Evolutionary conservation across 2,113 vertebrate species (phyloP).

Genomic region (Herpailurus yagouaroundi): DNA sequence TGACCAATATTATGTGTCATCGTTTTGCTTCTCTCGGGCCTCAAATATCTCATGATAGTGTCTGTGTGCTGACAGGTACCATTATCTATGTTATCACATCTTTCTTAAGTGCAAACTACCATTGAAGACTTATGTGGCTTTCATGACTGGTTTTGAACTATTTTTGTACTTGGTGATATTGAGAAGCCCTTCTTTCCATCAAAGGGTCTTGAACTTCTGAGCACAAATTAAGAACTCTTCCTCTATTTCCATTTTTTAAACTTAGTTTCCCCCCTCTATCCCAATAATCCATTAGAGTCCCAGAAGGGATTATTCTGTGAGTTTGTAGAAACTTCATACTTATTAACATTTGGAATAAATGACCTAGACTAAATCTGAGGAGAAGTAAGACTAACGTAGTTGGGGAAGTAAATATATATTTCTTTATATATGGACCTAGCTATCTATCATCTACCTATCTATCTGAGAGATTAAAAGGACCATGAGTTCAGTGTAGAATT

Average conservation of each 20-base stretch:
- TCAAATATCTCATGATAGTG: not conserved
- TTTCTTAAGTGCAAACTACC: not conserved
- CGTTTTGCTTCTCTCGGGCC: not conserved
- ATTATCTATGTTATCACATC: rapidly evolving
- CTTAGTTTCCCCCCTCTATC: not conserved
- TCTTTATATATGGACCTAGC: no score
- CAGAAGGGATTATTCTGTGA: not conserved
- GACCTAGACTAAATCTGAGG: not conserved
- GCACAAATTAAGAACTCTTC: not conserved
- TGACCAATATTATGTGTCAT: rapidly evolving
- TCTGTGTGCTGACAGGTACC: rapidly evolving
- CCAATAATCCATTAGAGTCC: not conserved
- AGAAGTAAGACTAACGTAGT: no score
- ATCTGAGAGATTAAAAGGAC: not conserved
- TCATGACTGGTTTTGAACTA: not conserved
- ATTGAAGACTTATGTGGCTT: not conserved
- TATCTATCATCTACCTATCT: not conserved
- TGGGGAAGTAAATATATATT: not conserved
- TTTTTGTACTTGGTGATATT: not conserved
- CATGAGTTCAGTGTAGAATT: not conserved
- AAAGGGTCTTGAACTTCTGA: not conserved
- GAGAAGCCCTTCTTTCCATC: not conserved
- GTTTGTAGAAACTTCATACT: not conserved
- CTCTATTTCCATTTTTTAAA: not conserved
- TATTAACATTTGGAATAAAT: not conserved